Percentiles rank a stretch among this genome's conserved stretches.
Evolutionary conservation across 1,140 invertebrate genomes (phyloP).

Genomic region (Drosophila ironensis): DNA sequence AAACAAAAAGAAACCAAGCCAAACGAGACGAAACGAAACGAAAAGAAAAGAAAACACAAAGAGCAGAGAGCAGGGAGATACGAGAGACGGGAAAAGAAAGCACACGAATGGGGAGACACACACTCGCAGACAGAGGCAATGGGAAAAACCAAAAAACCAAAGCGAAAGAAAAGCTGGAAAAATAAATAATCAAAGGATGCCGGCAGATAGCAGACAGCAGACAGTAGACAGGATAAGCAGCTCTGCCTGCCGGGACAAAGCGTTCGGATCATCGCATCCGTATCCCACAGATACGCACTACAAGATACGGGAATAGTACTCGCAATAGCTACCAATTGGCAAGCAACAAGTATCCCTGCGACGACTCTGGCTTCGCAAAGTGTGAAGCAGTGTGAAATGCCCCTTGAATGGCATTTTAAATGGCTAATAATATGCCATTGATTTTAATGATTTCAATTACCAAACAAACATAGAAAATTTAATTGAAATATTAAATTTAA

Average conservation of each 20-base stretch:
- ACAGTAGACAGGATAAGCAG: slow-evolving; percentile 13
- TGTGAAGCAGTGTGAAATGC: no score
- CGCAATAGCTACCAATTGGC: no score
- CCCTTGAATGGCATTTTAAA: no score
- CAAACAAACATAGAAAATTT: no score
- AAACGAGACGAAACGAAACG: slow-evolving; percentile 46
- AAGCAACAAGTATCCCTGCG: no score
- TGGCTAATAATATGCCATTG: no score
- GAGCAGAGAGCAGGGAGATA: background rate
- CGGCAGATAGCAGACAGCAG: slow-evolving; percentile 9
- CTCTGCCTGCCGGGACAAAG: slow-evolving; percentile 5
- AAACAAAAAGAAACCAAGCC: slow-evolving; percentile 12
- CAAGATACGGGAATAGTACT: background rate
- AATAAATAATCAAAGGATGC: slow-evolving; percentile 74
- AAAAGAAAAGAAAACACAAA: slow-evolving; percentile 22
- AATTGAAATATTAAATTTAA: no score
- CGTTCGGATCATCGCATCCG: background rate
- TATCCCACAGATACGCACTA: background rate
- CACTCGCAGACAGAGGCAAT: slow-evolving; percentile 1
- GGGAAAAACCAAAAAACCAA: slow-evolving; percentile 48
- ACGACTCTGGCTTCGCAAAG: no score
- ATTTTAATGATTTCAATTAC: no score
- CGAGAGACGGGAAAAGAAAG: background rate
- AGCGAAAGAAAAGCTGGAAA: slow-evolving; percentile 58
- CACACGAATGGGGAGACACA: slow-evolving; percentile 7